Evolutionary conservation across 2,797 vertebrate genomes (phyloP).

Genomic region (Sebastes kiyomatsui): DNA sequence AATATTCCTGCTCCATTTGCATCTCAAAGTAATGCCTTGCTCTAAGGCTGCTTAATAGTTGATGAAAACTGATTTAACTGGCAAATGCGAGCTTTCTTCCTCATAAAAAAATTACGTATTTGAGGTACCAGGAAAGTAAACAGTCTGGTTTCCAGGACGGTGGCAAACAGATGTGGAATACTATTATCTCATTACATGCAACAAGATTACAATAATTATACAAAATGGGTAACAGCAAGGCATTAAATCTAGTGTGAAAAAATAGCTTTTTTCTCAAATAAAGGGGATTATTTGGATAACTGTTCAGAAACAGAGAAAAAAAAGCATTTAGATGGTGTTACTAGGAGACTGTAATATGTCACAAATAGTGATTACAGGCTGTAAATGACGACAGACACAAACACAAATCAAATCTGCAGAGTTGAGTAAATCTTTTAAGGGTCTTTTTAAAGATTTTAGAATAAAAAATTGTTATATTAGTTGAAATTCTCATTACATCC

Average conservation of each 20-base stretch:
- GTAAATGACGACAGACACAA: background rate
- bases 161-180: slow-evolving; percentile 25
- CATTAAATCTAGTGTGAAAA: slow-evolving; percentile 8
- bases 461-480: background rate
- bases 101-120: slow-evolving; percentile 37
- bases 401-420: background rate
- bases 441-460: background rate
- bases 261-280: background rate
- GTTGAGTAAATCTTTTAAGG: background rate
- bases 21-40: slow-evolving; percentile 63
- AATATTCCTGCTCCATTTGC: slow-evolving; percentile 40
- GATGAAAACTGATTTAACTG: slow-evolving; percentile 57
- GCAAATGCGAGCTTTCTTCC: slow-evolving; percentile 32
- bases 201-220: slow-evolving; percentile 42
- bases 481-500: too few relatives aligned
- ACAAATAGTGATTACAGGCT: background rate
- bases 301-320: background rate
- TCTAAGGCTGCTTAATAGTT: slow-evolving; percentile 61
- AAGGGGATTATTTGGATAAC: slow-evolving; percentile 9
- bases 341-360: background rate
- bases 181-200: slow-evolving; percentile 45
- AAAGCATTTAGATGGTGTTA: background rate
- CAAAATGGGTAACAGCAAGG: slow-evolving; percentile 18
- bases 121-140: slow-evolving; percentile 30
- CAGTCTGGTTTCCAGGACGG: slow-evolving; percentile 38